Evolutionary conservation across 2,888 invertebrate genomes (phyloP).

Genomic region (Agriopis aurantiaria): DNA sequence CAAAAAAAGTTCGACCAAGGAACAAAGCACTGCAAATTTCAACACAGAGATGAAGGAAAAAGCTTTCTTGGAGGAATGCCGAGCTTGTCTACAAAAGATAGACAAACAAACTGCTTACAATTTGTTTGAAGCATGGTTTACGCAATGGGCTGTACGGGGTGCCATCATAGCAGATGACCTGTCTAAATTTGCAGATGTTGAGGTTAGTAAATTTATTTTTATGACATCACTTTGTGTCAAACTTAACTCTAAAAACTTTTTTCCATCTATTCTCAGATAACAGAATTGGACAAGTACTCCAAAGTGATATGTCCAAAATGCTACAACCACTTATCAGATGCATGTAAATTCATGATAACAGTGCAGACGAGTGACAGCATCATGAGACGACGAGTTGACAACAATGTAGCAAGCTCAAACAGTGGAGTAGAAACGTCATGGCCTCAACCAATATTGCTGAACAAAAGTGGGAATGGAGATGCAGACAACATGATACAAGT

Average conservation of each 20-base stretch:
- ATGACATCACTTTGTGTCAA: background rate
- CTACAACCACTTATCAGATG: slow-evolving; percentile 59
- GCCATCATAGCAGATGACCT: slow-evolving; percentile 70
- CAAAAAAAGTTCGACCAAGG: background rate
- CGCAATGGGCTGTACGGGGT: slow-evolving; percentile 66
- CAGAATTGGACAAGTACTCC: slow-evolving; percentile 62
- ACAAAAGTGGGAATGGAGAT: slow-evolving; percentile 58
- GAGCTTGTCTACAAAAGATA: slow-evolving; percentile 65
- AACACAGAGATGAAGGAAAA: background rate
- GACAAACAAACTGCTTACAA: slow-evolving; percentile 35
- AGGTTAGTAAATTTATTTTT: slow-evolving; percentile 53
- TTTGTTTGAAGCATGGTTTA: slow-evolving; percentile 21
- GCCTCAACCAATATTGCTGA: slow-evolving; percentile 76
- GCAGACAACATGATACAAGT: slow-evolving; percentile 53
- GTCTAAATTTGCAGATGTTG: slow-evolving; percentile 64
- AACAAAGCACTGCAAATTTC: background rate
- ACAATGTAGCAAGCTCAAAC: background rate
- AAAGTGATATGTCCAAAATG: slow-evolving; percentile 70
- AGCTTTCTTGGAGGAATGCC: slow-evolving; percentile 58
- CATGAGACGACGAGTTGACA: slow-evolving; percentile 45
- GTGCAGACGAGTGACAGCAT: slow-evolving; percentile 61
- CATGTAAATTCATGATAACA: slow-evolving; percentile 59
- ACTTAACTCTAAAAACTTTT: background rate
- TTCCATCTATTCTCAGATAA: slow-evolving; percentile 59
- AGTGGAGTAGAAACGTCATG: slow-evolving; percentile 47